Evolutionary conservation across 2,113 vertebrate genomes (phyloP).

Genomic region (Rhinichthys klamathensis): DNA sequence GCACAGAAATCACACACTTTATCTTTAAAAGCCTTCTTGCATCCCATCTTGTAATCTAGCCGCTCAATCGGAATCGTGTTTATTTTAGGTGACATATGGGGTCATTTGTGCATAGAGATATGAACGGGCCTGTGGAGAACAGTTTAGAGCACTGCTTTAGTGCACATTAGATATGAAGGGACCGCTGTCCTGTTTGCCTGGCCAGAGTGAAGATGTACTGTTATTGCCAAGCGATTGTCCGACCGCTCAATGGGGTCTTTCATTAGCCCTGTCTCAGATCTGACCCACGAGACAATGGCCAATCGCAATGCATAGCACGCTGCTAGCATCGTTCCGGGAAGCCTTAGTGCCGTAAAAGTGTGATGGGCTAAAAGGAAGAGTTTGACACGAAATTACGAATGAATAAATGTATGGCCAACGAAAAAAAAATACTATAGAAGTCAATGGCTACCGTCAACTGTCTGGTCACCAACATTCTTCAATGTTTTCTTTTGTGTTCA

Average conservation of each 20-base stretch:
- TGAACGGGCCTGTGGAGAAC: conserved; percentile 48
- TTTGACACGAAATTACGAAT: background rate
- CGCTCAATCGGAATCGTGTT: conserved; percentile 52
- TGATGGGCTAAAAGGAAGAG: background rate
- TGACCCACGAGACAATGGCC: conserved; percentile 72
- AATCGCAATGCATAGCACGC: conserved; percentile 68
- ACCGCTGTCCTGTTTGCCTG: conserved; percentile 65
- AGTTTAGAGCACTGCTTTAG: conserved; percentile 52
- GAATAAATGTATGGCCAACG: background rate
- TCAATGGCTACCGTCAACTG: too few species aligned
- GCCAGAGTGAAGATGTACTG: conserved; percentile 71
- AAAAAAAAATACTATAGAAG: too few species aligned
- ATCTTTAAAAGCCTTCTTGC: background rate
- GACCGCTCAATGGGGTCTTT: conserved; percentile 74
- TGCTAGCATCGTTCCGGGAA: background rate
- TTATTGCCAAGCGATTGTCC: conserved; percentile 69
- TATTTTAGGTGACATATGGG: conserved; percentile 58
- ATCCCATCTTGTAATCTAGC: conserved; percentile 41
- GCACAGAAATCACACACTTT: background rate
- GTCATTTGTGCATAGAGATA: conserved; percentile 49
- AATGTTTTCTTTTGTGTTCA: too few species aligned
- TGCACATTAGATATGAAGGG: conserved; percentile 55
- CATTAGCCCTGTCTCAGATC: conserved; percentile 74
- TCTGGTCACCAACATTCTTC: too few species aligned
- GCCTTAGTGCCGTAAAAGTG: background rate